A percentile compares a stretch with the other conserved stretches of the same genome.
Evolutionary conservation across 2,797 vertebrate genomes (phyloP).

Genomic region (Tarsius wallacei): DNA sequence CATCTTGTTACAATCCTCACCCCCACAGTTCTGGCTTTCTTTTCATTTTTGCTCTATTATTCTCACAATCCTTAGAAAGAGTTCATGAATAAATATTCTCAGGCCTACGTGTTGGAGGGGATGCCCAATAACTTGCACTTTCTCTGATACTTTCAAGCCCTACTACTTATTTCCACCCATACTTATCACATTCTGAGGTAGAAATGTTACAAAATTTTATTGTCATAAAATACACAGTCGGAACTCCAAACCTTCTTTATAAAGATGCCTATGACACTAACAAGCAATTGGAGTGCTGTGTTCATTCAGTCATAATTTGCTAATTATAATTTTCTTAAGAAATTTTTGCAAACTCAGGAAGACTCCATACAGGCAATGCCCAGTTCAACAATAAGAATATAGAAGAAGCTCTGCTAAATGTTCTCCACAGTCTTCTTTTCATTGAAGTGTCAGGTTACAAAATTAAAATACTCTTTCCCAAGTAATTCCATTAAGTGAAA

Average conservation of each 20-base stretch:
- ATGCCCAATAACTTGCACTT: neutral
- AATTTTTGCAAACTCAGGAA: slow-evolving; percentile 47
- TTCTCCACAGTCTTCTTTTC: slow-evolving; percentile 66
- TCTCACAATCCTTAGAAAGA: neutral
- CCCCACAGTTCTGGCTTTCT: neutral
- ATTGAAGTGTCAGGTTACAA: slow-evolving; percentile 58
- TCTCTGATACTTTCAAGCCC: neutral
- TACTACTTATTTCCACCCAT: neutral
- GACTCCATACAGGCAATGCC: neutral
- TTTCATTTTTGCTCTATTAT: neutral
- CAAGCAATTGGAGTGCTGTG: neutral
- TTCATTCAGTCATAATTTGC: slow-evolving; percentile 57
- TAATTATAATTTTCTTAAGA: slow-evolving; percentile 49
- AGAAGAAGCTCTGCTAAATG: neutral
- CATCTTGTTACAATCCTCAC: neutral
- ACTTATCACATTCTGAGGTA: neutral
- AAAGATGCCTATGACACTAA: slow-evolving; percentile 17
- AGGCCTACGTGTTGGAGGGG: neutral
- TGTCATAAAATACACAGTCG: slow-evolving; percentile 47
- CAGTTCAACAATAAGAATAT: slow-evolving; percentile 32
- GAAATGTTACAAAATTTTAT: neutral
- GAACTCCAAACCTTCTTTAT: neutral
- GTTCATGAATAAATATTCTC: neutral
- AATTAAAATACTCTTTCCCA: slow-evolving; percentile 75
- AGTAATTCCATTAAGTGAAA: slow-evolving; percentile 81